Evolutionary conservation across 2,113 vertebrate species (phyloP).

Genomic region (Nibea albiflora): DNA sequence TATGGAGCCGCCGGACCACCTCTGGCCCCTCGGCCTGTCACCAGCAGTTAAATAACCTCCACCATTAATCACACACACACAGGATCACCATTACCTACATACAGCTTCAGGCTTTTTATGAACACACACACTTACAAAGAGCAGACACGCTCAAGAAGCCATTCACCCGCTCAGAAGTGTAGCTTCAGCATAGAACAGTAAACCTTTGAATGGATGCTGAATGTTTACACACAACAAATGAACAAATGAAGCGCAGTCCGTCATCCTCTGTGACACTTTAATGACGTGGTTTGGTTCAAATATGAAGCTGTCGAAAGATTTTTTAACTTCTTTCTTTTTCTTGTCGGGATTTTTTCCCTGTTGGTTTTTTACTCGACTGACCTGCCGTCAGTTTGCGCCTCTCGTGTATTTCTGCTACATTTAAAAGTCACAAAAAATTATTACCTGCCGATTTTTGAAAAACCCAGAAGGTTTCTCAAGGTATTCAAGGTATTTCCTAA

Average conservation of each 20-base stretch:
- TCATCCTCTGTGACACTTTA: background rate
- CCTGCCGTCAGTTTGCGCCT: no score
- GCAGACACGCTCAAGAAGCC: constrained; percentile 1
- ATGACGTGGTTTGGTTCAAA: background rate
- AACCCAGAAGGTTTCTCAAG: background rate
- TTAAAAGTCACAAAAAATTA: background rate
- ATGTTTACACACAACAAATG: constrained; percentile 4
- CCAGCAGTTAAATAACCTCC: constrained; percentile 52
- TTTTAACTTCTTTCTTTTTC: background rate
- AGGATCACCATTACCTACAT: background rate
- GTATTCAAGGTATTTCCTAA: background rate
- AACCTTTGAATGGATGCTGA: background rate
- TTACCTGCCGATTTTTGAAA: background rate
- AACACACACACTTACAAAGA: background rate
- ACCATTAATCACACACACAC: constrained; percentile 47
- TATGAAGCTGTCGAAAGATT: background rate
- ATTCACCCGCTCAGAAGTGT: background rate
- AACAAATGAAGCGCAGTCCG: background rate
- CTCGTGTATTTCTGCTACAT: no score
- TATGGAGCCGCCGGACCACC: constrained; percentile 31
- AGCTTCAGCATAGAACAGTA: no score
- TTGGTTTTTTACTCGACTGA: no score
- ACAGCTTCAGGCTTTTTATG: background rate
- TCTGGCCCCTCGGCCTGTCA: constrained; percentile 49
- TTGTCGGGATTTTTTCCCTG: background rate